Conservation (phyloP, 2,113 vertebrate species). For the Elachura formosa region DNA sequence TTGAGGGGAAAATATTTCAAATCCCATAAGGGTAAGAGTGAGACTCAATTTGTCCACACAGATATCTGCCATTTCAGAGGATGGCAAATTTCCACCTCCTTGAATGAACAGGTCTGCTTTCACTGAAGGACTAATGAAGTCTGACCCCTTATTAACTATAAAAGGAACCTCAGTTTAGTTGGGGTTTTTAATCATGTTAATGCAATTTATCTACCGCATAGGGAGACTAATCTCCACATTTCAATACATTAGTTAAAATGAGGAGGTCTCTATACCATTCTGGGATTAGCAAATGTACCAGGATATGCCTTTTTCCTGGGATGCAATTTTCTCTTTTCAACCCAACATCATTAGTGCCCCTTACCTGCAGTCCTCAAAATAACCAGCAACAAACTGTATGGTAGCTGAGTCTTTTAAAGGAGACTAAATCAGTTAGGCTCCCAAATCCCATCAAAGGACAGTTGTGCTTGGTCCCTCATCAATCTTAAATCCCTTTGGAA, state of each 20-base stretch:
- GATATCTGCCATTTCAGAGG: background rate
- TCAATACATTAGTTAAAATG: background rate
- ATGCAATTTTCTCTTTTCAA: background rate
- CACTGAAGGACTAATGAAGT: background rate
- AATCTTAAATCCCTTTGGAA: background rate
- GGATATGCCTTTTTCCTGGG: background rate
- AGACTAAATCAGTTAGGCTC: background rate
- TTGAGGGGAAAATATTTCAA: accelerated
- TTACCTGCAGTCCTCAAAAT: constrained; percentile 6
- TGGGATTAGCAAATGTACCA: background rate
- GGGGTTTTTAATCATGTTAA: constrained; percentile 16
- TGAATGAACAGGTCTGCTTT: background rate
- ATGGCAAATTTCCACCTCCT: background rate
- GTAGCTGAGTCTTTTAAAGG: background rate
- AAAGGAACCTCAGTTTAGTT: background rate
- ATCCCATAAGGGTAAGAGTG: background rate
- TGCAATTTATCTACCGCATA: background rate
- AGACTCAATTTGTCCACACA: background rate
- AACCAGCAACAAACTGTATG: background rate
- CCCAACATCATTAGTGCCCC: background rate
- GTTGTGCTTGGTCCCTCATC: background rate
- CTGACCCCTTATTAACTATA: background rate
- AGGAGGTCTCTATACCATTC: background rate
- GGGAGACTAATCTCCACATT: constrained; percentile 8
- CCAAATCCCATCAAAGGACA: background rate